phyloP scores from a whole-genome alignment of 2,888 invertebrate genomes.

The Liposcelis brunnea region DNA sequence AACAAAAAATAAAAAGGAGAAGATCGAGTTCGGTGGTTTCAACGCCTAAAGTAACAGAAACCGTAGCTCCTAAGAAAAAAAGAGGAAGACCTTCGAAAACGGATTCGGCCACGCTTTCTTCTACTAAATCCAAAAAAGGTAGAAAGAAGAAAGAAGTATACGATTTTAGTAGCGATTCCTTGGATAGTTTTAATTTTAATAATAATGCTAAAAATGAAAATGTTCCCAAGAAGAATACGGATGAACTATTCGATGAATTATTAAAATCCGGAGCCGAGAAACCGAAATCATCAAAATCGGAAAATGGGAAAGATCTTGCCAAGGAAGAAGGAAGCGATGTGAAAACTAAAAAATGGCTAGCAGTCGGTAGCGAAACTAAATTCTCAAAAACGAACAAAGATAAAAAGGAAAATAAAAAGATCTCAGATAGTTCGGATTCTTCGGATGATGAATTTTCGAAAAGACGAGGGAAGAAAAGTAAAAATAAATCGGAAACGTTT shows the following conservation, averaged over 20 bases:
- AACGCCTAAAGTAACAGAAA: too few relatives aligned
- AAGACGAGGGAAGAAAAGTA: conserved; percentile 14
- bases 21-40: conserved; percentile 17
- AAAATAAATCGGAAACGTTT: conserved; percentile 3
- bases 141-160: conserved; percentile 2
- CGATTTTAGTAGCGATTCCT: not conserved
- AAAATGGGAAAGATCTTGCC: not conserved
- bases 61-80: not conserved
- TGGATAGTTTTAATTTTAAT: conserved; percentile 2
- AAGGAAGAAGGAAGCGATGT: too few relatives aligned
- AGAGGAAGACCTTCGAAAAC: not conserved
- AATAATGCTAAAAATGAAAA: not conserved
- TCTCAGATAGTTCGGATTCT: conserved; percentile 17
- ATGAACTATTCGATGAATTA: conserved; percentile 5
- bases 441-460: conserved; percentile 22
- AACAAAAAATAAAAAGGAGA: conserved; percentile 21
- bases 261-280: not conserved
- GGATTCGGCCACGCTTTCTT: not conserved
- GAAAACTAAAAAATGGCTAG: too few relatives aligned
- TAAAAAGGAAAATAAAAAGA: conserved; percentile 23
- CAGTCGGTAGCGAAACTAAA: conserved; percentile 2
- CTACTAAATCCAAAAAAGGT: not conserved
- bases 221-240: conserved; percentile 4
- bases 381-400: conserved; percentile 15
- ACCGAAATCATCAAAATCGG: not conserved